Percentiles rank a stretch among this genome's conserved stretches.
Evolutionary conservation across 2,888 invertebrate genomes (phyloP).

Genomic region (Eristalis tenax): DNA sequence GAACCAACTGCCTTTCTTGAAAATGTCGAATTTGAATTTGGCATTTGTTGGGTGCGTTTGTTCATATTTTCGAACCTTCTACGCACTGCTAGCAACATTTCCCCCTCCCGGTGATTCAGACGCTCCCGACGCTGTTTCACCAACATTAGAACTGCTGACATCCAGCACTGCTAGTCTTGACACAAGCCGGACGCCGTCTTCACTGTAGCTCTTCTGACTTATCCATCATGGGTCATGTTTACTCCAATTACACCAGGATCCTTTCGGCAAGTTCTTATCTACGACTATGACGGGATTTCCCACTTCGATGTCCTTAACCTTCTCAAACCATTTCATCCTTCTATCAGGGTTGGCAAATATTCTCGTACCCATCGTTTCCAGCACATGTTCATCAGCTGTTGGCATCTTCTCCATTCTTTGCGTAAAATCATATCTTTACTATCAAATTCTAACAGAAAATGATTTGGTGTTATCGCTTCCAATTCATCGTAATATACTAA

Average conservation of each 20-base stretch:
- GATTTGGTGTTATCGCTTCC: conserved; percentile 58
- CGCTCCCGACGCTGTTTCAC: too few relatives aligned
- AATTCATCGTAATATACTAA: conserved; percentile 36
- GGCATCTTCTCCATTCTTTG: conserved; percentile 19
- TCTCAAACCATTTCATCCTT: conserved; percentile 63
- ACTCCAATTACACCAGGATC: conserved; percentile 18
- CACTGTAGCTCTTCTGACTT: too few relatives aligned
- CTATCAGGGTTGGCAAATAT: conserved; percentile 69
- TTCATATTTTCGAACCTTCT: not conserved
- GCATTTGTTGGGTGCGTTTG: too few relatives aligned
- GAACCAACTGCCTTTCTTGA: not conserved
- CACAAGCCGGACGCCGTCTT: too few relatives aligned
- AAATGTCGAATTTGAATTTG: too few relatives aligned
- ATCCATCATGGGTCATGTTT: not conserved
- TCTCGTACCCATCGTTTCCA: conserved; percentile 73
- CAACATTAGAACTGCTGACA: too few relatives aligned
- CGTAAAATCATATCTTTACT: conserved; percentile 1
- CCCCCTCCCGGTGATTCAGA: too few relatives aligned
- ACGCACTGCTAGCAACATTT: too few relatives aligned
- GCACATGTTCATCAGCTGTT: conserved; percentile 45
- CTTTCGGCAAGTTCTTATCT: conserved; percentile 45
- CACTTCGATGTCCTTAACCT: conserved; percentile 3
- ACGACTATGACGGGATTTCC: conserved; percentile 60
- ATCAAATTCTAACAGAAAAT: conserved; percentile 60
- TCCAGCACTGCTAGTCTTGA: too few relatives aligned